phyloP scores from a whole-genome alignment of 2,888 invertebrate species.

The Eristalis pertinax region DNA sequence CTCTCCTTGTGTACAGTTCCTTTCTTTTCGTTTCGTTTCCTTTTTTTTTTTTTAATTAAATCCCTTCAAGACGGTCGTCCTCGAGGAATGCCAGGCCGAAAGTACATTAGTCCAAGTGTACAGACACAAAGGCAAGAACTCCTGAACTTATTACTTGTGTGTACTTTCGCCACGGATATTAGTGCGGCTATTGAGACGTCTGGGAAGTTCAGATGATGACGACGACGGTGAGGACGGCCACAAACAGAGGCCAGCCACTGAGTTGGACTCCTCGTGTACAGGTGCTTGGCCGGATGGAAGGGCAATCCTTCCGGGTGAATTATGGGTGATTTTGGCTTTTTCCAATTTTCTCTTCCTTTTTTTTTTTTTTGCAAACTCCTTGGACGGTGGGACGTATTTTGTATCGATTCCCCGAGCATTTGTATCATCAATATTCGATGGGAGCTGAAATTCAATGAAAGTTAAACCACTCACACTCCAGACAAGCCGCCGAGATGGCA shows the following conservation, averaged over 20 bases:
- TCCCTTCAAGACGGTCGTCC: conserved; percentile 55
- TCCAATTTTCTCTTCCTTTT: conserved; percentile 47
- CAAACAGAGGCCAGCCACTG: background rate
- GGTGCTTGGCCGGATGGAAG: conserved; percentile 67
- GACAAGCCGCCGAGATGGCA: conserved; percentile 9
- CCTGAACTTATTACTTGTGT: conserved; percentile 56
- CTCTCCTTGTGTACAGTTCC: background rate
- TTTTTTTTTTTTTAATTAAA: conserved; percentile 68
- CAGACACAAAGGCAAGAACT: conserved; percentile 42
- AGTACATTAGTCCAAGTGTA: conserved; percentile 63
- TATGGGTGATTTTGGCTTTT: conserved; percentile 66
- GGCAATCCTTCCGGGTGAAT: conserved; percentile 66
- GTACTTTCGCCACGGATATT: conserved; percentile 63
- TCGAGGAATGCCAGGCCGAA: conserved; percentile 27
- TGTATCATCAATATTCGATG: conserved; percentile 69
- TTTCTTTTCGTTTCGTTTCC: too few relatives aligned
- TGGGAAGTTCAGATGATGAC: conserved; percentile 64
- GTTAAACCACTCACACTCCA: conserved; percentile 49
- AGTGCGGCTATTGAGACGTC: conserved; percentile 70
- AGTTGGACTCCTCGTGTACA: conserved; percentile 23
- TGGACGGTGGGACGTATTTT: conserved; percentile 11
- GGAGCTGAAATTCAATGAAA: conserved; percentile 70
- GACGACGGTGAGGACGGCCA: conserved; percentile 8
- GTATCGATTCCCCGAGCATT: conserved; percentile 63
- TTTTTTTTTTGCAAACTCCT: background rate